Percentiles rank a stretch among this genome's conserved stretches.
phyloP scores from a whole-genome alignment of 1,140 invertebrate genomes.

The Pinna nobilis region DNA sequence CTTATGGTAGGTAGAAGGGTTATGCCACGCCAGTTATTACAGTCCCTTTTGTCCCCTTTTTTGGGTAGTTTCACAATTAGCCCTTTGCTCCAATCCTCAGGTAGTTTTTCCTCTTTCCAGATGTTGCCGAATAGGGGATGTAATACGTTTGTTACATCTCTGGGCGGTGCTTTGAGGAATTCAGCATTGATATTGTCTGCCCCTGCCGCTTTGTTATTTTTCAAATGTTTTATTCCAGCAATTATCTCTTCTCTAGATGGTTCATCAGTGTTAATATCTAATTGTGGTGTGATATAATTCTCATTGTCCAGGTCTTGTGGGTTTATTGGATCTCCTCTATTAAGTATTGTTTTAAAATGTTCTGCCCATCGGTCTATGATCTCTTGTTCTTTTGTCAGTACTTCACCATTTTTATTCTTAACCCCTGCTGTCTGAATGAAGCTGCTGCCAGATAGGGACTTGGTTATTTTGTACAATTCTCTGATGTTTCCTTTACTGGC shows the following conservation, averaged over 20 bases:
- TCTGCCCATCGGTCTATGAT: constrained; percentile 16
- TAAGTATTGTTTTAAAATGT: constrained; percentile 24
- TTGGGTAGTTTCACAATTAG: constrained; percentile 38
- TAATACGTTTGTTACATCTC: not conserved
- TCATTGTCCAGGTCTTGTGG: not conserved
- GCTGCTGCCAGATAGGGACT: constrained; percentile 2
- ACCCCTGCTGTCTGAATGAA: not conserved
- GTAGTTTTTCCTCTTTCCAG: constrained; percentile 9
- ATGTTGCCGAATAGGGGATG: not conserved
- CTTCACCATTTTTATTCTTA: constrained; percentile 14
- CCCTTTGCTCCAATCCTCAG: constrained; percentile 16
- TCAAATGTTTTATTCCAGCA: constrained; percentile 4
- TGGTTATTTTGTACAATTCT: not conserved
- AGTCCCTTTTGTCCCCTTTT: constrained; percentile 25
- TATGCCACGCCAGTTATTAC: constrained; percentile 35
- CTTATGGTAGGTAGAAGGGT: constrained; percentile 27
- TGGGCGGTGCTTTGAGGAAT: constrained; percentile 7
- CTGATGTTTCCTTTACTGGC: not conserved
- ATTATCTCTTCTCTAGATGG: constrained; percentile 8
- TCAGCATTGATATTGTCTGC: constrained; percentile 18
- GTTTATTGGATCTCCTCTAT: constrained; percentile 3
- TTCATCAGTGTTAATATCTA: constrained; percentile 10
- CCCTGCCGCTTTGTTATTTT: not conserved
- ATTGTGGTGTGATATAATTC: not conserved
- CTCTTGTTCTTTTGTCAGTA: constrained; percentile 19